These are phyloP conservation scores for Parus major DNA, from an alignment of 2,113 vertebrate species.

Conservation along the genomic window DNA sequence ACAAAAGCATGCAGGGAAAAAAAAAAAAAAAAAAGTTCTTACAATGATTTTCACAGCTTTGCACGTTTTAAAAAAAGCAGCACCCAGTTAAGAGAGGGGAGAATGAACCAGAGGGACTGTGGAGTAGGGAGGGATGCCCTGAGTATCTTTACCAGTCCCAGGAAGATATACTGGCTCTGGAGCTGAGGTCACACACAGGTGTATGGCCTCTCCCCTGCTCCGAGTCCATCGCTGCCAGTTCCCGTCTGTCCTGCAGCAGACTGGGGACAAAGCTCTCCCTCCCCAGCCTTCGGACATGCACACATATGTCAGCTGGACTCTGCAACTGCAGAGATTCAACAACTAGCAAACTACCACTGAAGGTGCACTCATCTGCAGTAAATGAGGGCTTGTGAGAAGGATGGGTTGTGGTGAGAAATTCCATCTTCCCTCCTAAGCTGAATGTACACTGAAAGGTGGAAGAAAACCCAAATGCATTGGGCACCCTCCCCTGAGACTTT, in stretches of 20 bases:
- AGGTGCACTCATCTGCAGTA: not conserved
- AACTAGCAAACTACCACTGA: not conserved
- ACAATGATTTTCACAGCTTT: conserved; percentile 5
- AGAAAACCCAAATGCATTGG: not conserved
- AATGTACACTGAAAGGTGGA: not conserved
- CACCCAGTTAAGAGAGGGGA: not conserved
- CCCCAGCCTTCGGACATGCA: rapidly evolving
- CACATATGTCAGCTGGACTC: not conserved
- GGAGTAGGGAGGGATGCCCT: not conserved
- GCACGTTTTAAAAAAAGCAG: not conserved
- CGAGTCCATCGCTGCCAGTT: rapidly evolving
- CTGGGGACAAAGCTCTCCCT: not conserved
- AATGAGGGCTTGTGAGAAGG: not conserved
- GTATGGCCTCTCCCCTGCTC: not conserved
- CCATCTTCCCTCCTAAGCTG: not conserved
- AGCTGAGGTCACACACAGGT: not conserved
- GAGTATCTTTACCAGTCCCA: not conserved
- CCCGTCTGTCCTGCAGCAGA: not conserved
- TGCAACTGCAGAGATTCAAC: not conserved
- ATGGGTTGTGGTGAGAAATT: not conserved
- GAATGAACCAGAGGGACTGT: not conserved
- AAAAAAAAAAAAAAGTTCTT: not conserved
- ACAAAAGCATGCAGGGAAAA: not conserved
- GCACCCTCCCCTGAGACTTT: not conserved
- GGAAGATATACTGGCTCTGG: not conserved